Evolutionary conservation across 1,140 invertebrate species (phyloP), one percentile per base, ranked within the genome.

Genomic region (Nephila pilipes): DNA sequence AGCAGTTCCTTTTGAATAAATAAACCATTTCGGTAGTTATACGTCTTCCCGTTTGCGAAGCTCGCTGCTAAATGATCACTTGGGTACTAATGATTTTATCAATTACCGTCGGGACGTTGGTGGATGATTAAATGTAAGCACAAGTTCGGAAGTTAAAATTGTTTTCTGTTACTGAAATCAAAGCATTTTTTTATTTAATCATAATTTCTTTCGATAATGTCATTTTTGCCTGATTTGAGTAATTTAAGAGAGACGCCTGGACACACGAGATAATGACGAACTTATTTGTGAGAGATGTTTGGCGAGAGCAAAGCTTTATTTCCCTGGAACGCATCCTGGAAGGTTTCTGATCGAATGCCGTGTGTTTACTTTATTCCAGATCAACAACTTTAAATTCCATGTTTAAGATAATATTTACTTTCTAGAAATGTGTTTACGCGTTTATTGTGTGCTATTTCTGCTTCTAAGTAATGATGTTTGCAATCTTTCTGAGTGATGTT

Each of bases 21-120:
- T 75, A 75, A 75, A 75, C 69, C 69, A 75, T 75, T 75, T 36
- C 29, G 32, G 69, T 29, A 75, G 69, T 75, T 75, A 75, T 36
- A 75, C 16, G 3, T 32, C 32, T 75, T n/a, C 25, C 63, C 25
- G 5, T 65, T 25, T 65, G 46, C n/a, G 63, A 14, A 10, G n/a
- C n/a, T n/a, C 25, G 22, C n/a, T 8, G 8, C 29, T 75, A 75
- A 75, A 75, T 75, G 69, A 36, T 75, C 29, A 32, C 69, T 75
- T 75, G 18, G 69, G 2, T 75, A 18, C 69, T 75, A 75, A 75
- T 75, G 69, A 75, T 75, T 75, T 75, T 75, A 75, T 75, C 69
- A 75, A 75, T 75, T 75, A 75, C 69, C 16, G 29, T 25, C 25
- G 16, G 20, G 32, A 75, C 12, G 69, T 16, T 6, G 36, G 18